Base-by-base conservation (phyloP, 92 coral and sea anemone species). In the Bergia sp. region DNA sequence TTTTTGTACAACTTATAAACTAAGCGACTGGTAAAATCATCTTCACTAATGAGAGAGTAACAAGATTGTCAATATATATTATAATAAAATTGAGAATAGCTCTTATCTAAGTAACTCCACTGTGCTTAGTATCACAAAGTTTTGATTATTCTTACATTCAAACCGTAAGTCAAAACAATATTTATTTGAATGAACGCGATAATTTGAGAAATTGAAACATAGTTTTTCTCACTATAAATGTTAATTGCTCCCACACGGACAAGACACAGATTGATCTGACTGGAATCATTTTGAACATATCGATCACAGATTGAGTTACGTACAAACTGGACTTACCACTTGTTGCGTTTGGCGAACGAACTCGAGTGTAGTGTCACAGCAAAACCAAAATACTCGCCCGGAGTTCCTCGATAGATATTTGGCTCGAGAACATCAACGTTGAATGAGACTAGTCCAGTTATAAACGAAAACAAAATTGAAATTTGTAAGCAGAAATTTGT, bases 381-480 rank as follows among this genome's bases (percentile, higher is more conserved):
- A 71, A 90, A 95, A 23, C 98, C 98, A 79, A 95, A 95, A 79
- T 93, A 93, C 61, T 93, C 98, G 21, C 96, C 96, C 20, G 80
- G 36, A 18, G 72, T 41, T 21, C 95, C 94, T 11, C 82, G 29
- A 77, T 91, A 88, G n/a, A 95, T 74, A 73, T 90, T 42, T 18
- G 98, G 92, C 44, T 90, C 91, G 72, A 76, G 57, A 10, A 83
- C 40, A 43, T 95, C 96, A 55, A 95, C 82, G 58, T 95, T 95
- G 50, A 95, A 95, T 2, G 94, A 82, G 4, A 45, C 40, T 12
- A 72, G 45, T 37, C 79, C 87, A 37, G 16, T 45, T 12, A 72
- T 45, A 69, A 16, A 84, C 11, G 43, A 77, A 76, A 58, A 79
- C 86, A 72, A 85, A 72, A 65, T 37, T 47, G 61, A 79, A 61